Evolutionary conservation across 2,113 vertebrate species (phyloP).

Genomic region (Phyllopteryx taeniolatus): DNA sequence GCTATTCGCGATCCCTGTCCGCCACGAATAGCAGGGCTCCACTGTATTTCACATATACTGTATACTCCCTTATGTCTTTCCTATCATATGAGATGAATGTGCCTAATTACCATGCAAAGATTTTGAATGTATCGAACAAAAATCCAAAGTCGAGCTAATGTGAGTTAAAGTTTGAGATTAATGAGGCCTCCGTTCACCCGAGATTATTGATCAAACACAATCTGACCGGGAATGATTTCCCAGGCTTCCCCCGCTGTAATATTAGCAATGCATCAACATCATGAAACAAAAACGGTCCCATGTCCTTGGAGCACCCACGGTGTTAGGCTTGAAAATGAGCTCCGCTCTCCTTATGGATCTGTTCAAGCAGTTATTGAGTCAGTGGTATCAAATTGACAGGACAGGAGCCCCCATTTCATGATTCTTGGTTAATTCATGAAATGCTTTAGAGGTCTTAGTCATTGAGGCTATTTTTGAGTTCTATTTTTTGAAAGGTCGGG

Average conservation of each 20-base stretch:
- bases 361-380: constrained; percentile 23
- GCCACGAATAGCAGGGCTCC: too few relatives aligned
- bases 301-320: constrained; percentile 2
- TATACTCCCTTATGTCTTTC: background rate
- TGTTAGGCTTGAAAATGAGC: constrained; percentile 15
- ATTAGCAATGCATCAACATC: constrained; percentile 57
- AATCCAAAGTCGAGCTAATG: constrained; percentile 52
- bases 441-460: constrained; percentile 5
- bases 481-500: background rate
- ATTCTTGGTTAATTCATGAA: constrained; percentile 42
- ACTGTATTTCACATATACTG: background rate
- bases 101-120: background rate
- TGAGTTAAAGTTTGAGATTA: constrained; percentile 65
- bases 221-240: constrained; percentile 60
- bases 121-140: background rate
- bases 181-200: constrained; percentile 56
- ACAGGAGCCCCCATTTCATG: constrained; percentile 13
- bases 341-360: constrained; percentile 32
- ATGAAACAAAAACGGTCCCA: constrained; percentile 37
- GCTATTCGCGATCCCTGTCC: too few relatives aligned
- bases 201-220: constrained; percentile 68
- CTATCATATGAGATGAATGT: constrained; percentile 3
- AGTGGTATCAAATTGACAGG: constrained; percentile 15
- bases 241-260: constrained; percentile 44
- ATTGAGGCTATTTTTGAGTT: background rate